These are phyloP conservation scores for Neolamprologus kungweensis DNA, from an alignment of 2,113 vertebrate species.

Conservation along the genomic window DNA sequence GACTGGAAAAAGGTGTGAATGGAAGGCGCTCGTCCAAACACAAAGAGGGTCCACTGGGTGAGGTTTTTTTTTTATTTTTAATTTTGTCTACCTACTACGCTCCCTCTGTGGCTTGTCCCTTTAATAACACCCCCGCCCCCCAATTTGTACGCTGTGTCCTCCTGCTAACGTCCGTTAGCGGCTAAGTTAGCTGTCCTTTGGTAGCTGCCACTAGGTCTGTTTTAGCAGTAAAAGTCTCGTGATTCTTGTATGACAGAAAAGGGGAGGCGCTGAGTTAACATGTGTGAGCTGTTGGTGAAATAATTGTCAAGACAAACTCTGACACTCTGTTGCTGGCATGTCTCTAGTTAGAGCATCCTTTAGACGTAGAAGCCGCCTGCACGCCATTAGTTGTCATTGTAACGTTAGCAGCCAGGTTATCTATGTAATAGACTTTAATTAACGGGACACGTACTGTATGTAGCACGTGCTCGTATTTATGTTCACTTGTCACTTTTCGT, in stretches of 20 bases:
- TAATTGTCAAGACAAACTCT: background rate
- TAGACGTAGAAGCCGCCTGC: background rate
- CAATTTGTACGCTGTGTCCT: background rate
- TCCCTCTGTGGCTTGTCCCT: background rate
- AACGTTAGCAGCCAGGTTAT: background rate
- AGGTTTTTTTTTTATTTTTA: background rate
- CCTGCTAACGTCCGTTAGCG: slow-evolving; percentile 4
- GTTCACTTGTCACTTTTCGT: background rate
- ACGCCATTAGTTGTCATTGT: background rate
- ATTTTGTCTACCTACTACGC: background rate
- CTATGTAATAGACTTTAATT: background rate
- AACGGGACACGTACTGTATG: background rate
- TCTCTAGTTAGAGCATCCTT: background rate
- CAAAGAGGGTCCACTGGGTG: slow-evolving; percentile 70
- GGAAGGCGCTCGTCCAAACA: slow-evolving; percentile 63
- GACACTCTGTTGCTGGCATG: background rate
- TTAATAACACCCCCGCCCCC: background rate
- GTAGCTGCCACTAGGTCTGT: background rate
- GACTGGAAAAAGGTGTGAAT: slow-evolving; percentile 59
- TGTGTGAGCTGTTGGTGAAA: background rate
- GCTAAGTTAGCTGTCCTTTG: background rate
- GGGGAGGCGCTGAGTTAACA: background rate
- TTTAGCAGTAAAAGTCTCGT: background rate
- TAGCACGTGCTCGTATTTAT: background rate
- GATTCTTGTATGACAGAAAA: background rate